Percentiles rank a stretch among this genome's conserved stretches.
Evolutionary conservation across 2,797 vertebrate species (phyloP).

Genomic region (Falco concolor): DNA sequence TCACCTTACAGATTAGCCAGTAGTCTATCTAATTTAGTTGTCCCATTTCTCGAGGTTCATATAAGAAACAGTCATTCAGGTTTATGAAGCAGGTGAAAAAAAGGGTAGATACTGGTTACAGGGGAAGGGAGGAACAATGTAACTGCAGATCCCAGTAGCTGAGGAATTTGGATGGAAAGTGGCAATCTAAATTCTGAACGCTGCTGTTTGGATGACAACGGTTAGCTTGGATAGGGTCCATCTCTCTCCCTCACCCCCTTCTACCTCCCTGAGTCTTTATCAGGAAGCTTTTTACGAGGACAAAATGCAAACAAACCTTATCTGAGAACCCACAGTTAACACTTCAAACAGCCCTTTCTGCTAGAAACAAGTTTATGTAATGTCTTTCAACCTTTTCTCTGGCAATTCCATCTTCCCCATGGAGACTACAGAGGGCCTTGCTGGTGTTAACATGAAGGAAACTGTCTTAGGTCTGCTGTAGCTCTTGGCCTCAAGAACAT

Average conservation of each 20-base stretch:
- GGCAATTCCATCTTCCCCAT: not conserved
- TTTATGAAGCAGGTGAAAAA: not conserved
- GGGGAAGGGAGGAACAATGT: not conserved
- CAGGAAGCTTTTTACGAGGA: not conserved
- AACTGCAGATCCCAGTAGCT: not conserved
- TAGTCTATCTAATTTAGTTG: constrained; percentile 13
- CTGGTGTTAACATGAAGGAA: not conserved
- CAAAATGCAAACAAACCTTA: not conserved
- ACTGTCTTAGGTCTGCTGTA: not conserved
- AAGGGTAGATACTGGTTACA: not conserved
- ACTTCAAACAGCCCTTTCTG: not conserved
- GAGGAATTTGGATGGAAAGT: not conserved
- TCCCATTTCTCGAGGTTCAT: not conserved
- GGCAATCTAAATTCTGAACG: not conserved
- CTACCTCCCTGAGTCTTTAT: not conserved
- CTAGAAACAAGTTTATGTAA: not conserved
- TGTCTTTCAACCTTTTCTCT: not conserved
- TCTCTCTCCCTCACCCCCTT: not conserved
- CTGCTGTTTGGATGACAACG: not conserved
- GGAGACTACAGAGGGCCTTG: not conserved
- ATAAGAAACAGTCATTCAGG: constrained; percentile 9
- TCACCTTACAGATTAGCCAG: constrained; percentile 18
- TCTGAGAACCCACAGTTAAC: not conserved
- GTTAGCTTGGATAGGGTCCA: not conserved
- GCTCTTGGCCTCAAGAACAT: not conserved